A percentile compares a stretch with the other conserved stretches of the same genome.
These are phyloP conservation scores for Andrena bicolor DNA, from an alignment of 2,888 invertebrate species.

Conservation along the genomic window DNA sequence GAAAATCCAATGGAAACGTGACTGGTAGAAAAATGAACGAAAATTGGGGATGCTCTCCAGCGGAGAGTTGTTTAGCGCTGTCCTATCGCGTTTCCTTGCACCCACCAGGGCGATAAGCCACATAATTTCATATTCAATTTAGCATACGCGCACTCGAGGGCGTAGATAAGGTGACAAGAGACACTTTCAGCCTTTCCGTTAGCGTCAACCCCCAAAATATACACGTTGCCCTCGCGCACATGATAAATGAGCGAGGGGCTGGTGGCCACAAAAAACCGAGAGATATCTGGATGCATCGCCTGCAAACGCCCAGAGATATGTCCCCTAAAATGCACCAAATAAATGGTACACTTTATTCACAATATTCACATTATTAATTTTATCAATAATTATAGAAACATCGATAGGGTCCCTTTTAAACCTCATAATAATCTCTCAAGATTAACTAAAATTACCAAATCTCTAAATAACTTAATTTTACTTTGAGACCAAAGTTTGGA, in stretches of 20 bases:
- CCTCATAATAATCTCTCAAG: too few species aligned
- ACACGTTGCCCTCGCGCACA: constrained; percentile 66
- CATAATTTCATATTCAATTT: constrained; percentile 85
- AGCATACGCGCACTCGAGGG: constrained; percentile 81
- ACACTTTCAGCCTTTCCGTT: constrained; percentile 72
- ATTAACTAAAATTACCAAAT: background rate
- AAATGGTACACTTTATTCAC: background rate
- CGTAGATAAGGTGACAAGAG: constrained; percentile 81
- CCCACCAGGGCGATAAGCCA: constrained; percentile 81
- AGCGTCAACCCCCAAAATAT: constrained; percentile 72
- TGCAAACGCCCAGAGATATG: background rate
- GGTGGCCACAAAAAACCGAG: constrained; percentile 33
- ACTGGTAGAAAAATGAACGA: background rate
- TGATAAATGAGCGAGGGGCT: constrained; percentile 76
- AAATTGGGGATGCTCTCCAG: constrained; percentile 7
- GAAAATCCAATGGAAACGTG: background rate
- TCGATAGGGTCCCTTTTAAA: too few species aligned
- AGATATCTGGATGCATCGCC: constrained; percentile 40
- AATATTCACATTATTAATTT: background rate
- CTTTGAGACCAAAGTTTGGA: background rate
- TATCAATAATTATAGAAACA: background rate
- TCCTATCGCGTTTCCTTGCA: constrained; percentile 48
- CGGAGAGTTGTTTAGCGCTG: constrained; percentile 53
- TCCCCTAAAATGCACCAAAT: background rate
- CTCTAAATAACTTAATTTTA: background rate